Base-by-base conservation (phyloP, 2,113 vertebrate genomes). In the Xyrauchen texanus region DNA sequence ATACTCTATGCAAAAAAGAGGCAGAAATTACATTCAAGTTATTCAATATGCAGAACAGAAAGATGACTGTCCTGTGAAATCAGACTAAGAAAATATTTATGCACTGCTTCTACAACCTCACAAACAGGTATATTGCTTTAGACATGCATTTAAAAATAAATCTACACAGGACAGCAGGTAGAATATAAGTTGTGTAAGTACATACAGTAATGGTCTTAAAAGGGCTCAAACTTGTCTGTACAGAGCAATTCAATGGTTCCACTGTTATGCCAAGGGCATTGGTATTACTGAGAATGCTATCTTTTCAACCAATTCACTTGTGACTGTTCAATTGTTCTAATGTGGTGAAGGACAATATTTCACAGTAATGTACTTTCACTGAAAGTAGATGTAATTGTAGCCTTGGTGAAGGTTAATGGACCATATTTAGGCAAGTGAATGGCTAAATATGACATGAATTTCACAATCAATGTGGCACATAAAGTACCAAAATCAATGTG, bases 1-100 rank as follows among this genome's bases (percentile, higher is more conserved):
- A 86, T 84, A 80, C 84, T 86, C 64, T 42, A 44, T 62, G 84
- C 76, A 84, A 77, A 66, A 80, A 52, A 68, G 21, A 69, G 21
- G 64, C 68, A 72, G 79, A 74, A 63, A 87, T 60, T 10, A 62
- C 72, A 66, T 64, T 74, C 13, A 87, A 57, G 76, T 34, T 44
- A 86, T 90, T 78, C 77, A 76, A 81, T 75, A 70, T 83, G 60
- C 64, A 42, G 42, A 65, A 8, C 45, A 46, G 16, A 42, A 44
- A 68, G 57, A 63, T 72, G 55, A 75, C 81, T 74, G 78, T 72
- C 72, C 81, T 9, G 16, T 68, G 52, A 72, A 84, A 87, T 73
- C 70, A 81, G 58, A 89, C 77, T 81, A 88, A 71, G 57, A 21
- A 57, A 4, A 57, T 10, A 68, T 68, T 13, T 68, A 9, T 77